Evolutionary conservation across 2,797 vertebrate species (phyloP), one percentile per base, ranked within the genome.

Genomic region (Crax fasciolata): DNA sequence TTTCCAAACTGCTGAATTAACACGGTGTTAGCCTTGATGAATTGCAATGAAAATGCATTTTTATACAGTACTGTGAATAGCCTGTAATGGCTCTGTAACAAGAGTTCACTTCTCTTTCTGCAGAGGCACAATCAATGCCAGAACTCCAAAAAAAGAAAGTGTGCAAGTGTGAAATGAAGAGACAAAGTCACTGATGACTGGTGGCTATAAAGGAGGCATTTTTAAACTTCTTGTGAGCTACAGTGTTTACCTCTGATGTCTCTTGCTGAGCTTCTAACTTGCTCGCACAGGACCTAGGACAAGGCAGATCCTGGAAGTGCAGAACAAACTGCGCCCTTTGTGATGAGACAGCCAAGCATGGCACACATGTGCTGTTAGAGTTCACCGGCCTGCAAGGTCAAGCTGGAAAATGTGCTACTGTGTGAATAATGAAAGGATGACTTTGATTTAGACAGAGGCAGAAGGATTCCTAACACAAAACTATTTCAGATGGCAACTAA

Each of bases 1-100:
- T 82, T 89, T 86, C n/a, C 39, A 84, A 54, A 46, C 55, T 87
- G 59, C 65, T 93, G 93, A 86, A 88, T 93, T 88, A 94, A 83
- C 82, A 48, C 32, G 57, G 41, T 81, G 65, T 79, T 93, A 89
- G 44, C 57, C 59, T 85, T 94, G 62, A 92, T 46, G 62, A 91
- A 89, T 10, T 89, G 49, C 25, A 35, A 80, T 28, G 73, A 92
- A 91, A 94, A 41, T 9, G 16, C 11, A 49, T 88, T 92, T 81
- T 90, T 73, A 75, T 55, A 49, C 35, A 24, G 65, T 68, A 76
- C n/a, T 70, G 18, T 38, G 78, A 88, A 84, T 83, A 87, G 28
- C 35, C 14, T 87, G 28, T 43, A 84, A 62, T 32, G 27, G 21
- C 44, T 68, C n/a, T 87, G 71, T 49, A 90, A 90, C 59, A 55